Evolutionary conservation across 2,113 vertebrate genomes (phyloP), one percentile per base, ranked within the genome.

Genomic region (Tiliqua scincoides): DNA sequence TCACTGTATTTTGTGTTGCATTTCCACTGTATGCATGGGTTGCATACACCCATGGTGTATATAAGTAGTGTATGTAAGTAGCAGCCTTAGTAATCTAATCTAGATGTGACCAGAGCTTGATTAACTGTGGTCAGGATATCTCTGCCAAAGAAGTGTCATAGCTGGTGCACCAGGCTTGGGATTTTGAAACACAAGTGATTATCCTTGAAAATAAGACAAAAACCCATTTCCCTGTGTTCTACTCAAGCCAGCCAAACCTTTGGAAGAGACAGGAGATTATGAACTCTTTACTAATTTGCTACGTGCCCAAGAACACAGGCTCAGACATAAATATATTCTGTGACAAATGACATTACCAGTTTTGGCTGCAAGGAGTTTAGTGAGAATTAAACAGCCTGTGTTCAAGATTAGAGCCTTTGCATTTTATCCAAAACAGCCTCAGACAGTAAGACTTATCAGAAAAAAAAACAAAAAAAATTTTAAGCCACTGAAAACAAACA

Each of bases 401-500:
- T 18, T 2, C 54, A 61, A n/a, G 21, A 61, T 61, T 73, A 82
- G 10, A 70, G 7, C 43, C 61, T 67, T 75, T 76, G n/a, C 35
- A 10, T 37, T 71, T 71, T 21, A 71, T 21, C n/a, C 9, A 9
- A 40, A 71, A 71, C n/a, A 9, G 11, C 54, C 54, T 57, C 54
- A 57, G 54, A 12, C 54, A 57, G 10, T 2, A 57, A 80, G 62
- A 80, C 27, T 71, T 25, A 71, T 35, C 35, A 57, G 35, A 63
- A 35, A 79, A 79, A 18, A 37, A 57, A 11, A 54, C 37, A n/a
- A 54, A 88, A 92, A 81, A 91, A 76, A 37, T 83, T 85, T 90
- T n/a, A n/a, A 95, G 91, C 80, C 82, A 8, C 87, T 91, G 17
- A 70, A 35, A 71, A 71, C 35, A 71, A 37, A 37, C 54, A 57